Base-by-base conservation (phyloP, 2,113 vertebrate genomes). In the Varanus salvator region DNA sequence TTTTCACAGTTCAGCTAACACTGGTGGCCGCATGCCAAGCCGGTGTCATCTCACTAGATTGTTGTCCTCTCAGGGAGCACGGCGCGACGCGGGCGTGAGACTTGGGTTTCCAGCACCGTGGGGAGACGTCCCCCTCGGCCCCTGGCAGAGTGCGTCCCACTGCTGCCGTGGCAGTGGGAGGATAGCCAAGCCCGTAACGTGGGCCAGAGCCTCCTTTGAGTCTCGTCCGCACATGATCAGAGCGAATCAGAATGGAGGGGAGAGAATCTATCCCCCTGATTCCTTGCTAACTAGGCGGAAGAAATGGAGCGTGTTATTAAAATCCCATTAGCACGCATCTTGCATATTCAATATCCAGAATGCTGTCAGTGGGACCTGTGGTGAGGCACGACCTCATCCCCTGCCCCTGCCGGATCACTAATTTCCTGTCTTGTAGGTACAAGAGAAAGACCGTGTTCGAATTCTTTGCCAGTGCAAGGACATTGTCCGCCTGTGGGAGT, bases 11-110 rank as follows among this genome's bases (percentile, higher is more conserved):
- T 88, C 77, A 29, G 7, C 81, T 69, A 38, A 44, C 52, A 57
- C n/a, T 29, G n/a, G 87, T 88, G 87, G 87, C 78, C 57, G 15
- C 7, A 29, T 25, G 87, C 87, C 87, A 88, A 15, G n/a, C 15
- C 3, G n/a, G 68, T 82, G 87, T 88, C 87, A 81, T 80, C 68
- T 82, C 50, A 52, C 87, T 66, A 82, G 50, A 72, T 74, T n/a
- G 21, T 52, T 27, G 12, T 80, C 64, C 78, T 80, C 86, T 64
- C n/a, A 50, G 68, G 50, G 44, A 25, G 25, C 64, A 44, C 54
- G 8, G 17, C 0, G 25, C 29, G 21, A 29, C 34, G 9, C 72
- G 50, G 52, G 80, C 81, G 14, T 3, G 4, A 1, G 8, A 44
- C 54, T 57, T 78, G n/a, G 21, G 68, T 72, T 44, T 34, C 9